Percentiles rank a stretch among this genome's conserved stretches.
These are phyloP conservation scores for Rugalucina vietnamica DNA, from an alignment of 2,888 invertebrate genomes.

Conservation along the genomic window DNA sequence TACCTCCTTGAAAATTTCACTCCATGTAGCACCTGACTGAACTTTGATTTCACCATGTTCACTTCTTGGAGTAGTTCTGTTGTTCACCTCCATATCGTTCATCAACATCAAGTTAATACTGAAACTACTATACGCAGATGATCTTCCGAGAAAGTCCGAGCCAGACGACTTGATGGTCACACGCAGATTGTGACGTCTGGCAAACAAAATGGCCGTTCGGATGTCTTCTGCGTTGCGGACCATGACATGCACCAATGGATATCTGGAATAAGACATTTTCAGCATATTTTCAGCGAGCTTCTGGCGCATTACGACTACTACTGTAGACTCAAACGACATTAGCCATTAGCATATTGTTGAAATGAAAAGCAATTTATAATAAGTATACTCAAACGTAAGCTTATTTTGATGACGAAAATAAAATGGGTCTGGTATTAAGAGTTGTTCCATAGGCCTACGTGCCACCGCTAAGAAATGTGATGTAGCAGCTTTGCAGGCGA, in stretches of 20 bases:
- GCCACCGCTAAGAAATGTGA: too few relatives aligned
- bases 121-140: conserved; percentile 57
- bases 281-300: too few relatives aligned
- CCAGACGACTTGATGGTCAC: conserved; percentile 65
- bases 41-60: conserved; percentile 67
- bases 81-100: conserved; percentile 50
- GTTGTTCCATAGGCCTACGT: too few relatives aligned
- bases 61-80: conserved; percentile 32
- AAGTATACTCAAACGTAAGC: too few relatives aligned
- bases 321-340: too few relatives aligned
- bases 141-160: conserved; percentile 67
- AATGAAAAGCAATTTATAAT: too few relatives aligned
- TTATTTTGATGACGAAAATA: too few relatives aligned
- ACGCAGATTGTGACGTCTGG: conserved; percentile 58
- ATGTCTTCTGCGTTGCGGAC: conserved; percentile 58
- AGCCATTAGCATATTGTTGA: too few relatives aligned
- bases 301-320: too few relatives aligned
- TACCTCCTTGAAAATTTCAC: conserved; percentile 66
- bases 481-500: too few relatives aligned
- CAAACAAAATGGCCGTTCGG: conserved; percentile 61
- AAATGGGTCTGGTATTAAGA: too few relatives aligned
- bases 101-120: conserved; percentile 62
- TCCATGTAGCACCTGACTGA: conserved; percentile 63
- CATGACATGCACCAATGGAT: conserved; percentile 53
- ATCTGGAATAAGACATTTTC: too few relatives aligned